A percentile compares a stretch with the other conserved stretches of the same genome.
phyloP scores from a whole-genome alignment of 2,113 vertebrate genomes.

The Dissostichus mawsoni region DNA sequence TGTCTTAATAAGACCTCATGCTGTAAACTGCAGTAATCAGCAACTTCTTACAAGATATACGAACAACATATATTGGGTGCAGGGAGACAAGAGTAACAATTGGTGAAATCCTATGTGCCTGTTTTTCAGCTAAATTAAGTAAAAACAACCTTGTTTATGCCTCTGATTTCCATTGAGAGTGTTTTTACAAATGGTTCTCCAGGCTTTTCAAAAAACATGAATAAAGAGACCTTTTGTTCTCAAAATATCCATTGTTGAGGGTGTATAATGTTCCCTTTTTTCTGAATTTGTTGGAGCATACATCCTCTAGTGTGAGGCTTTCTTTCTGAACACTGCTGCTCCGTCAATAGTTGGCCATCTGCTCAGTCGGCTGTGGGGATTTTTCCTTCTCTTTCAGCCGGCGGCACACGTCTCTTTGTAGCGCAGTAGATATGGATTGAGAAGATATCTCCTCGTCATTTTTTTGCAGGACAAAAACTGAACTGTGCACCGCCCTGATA shows the following conservation, averaged over 20 bases:
- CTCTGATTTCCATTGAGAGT: not conserved
- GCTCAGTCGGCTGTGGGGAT: slow-evolving; percentile 1
- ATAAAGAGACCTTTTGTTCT: not conserved
- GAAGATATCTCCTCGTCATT: slow-evolving; percentile 56
- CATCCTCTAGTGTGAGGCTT: not conserved
- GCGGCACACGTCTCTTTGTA: slow-evolving; percentile 39
- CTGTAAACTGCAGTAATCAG: not conserved
- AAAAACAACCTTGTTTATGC: not conserved
- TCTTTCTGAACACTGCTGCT: not conserved
- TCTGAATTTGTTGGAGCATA: not conserved
- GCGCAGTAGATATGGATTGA: slow-evolving; percentile 56
- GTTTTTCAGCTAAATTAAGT: not conserved
- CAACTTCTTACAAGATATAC: too few species aligned
- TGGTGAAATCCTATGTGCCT: too few species aligned
- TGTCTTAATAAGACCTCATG: not conserved
- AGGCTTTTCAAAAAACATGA: not conserved
- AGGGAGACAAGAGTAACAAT: not conserved
- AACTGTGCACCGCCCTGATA: slow-evolving; percentile 50
- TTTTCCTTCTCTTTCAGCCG: slow-evolving; percentile 40
- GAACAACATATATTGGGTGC: not conserved
- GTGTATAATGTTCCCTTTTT: not conserved
- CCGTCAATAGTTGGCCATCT: slow-evolving; percentile 34
- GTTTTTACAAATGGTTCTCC: not conserved
- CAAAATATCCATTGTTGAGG: not conserved
- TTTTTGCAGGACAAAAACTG: slow-evolving; percentile 64